Evolutionary conservation across 2,797 vertebrate genomes (phyloP).

Genomic region (Amblyopsis hoosieri): DNA sequence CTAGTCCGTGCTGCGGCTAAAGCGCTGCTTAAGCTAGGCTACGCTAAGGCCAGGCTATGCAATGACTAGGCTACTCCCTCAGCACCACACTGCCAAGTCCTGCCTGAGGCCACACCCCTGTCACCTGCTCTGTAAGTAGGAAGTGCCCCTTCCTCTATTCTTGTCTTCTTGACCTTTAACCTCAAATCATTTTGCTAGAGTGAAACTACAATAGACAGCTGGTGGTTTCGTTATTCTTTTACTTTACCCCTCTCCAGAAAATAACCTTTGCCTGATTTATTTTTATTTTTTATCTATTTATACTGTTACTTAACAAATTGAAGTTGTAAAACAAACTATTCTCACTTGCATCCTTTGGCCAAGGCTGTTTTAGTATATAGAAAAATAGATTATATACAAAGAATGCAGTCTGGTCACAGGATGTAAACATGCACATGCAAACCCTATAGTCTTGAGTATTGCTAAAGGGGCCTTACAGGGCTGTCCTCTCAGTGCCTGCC

Average conservation of each 20-base stretch:
- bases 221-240: neutral
- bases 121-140: conserved; percentile 98
- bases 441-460: conserved; percentile 16
- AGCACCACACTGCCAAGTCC: conserved; percentile 68
- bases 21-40: conserved; percentile 70
- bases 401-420: conserved; percentile 16
- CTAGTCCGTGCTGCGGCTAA: conserved; percentile 59
- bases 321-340: conserved; percentile 4
- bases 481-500: conserved; percentile 73
- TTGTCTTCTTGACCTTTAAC: conserved; percentile 68
- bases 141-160: conserved; percentile 87
- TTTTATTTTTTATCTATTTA: conserved; percentile 29
- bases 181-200: conserved; percentile 52
- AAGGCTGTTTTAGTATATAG: neutral
- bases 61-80: conserved; percentile 65
- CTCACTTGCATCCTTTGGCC: neutral
- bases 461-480: conserved; percentile 72
- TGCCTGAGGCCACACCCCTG: conserved; percentile 96
- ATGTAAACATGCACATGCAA: conserved; percentile 54
- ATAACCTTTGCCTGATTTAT: conserved; percentile 28
- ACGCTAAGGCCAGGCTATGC: conserved; percentile 63
- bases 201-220: conserved; percentile 36
- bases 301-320: conserved; percentile 41
- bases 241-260: conserved; percentile 12
- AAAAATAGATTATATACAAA: neutral